phyloP scores from a whole-genome alignment of 2,113 vertebrate genomes.

The Aleadryas rufinucha region DNA sequence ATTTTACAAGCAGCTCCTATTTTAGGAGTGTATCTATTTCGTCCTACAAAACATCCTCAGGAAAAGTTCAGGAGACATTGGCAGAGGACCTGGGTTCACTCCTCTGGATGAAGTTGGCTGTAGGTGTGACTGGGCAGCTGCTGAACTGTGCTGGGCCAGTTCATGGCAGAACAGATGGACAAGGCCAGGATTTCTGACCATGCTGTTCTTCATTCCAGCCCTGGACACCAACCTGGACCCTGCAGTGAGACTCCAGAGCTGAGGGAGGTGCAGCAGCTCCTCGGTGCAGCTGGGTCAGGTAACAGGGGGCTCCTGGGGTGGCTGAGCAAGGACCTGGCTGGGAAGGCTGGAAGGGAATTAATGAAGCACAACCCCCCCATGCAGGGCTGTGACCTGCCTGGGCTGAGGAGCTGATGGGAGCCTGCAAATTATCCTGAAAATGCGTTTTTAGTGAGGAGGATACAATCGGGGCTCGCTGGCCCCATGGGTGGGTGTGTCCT shows the following conservation, averaged over 20 bases:
- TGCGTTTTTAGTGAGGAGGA: not conserved
- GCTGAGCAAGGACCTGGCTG: fast-evolving
- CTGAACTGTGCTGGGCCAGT: not conserved
- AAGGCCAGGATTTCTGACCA: not conserved
- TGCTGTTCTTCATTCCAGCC: not conserved
- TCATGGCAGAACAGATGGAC: fast-evolving
- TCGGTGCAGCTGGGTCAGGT: fast-evolving
- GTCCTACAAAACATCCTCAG: not conserved
- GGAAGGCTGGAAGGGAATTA: not conserved
- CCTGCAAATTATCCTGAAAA: not conserved
- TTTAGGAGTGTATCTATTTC: not conserved
- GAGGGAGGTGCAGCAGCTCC: not conserved
- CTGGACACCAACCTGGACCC: not conserved
- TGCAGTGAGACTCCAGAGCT: not conserved
- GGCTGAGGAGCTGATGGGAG: not conserved
- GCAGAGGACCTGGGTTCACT: not conserved
- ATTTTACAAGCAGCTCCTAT: not conserved
- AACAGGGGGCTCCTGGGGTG: fast-evolving
- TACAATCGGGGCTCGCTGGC: fast-evolving
- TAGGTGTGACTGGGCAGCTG: not conserved
- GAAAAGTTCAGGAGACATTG: not conserved
- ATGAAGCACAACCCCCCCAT: fast-evolving
- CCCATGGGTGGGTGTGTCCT: fast-evolving
- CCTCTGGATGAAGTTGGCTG: not conserved
- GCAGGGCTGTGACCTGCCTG: fast-evolving